These are phyloP conservation scores for Myathropa florea DNA, from an alignment of 2,888 invertebrate species.

Conservation along the genomic window DNA sequence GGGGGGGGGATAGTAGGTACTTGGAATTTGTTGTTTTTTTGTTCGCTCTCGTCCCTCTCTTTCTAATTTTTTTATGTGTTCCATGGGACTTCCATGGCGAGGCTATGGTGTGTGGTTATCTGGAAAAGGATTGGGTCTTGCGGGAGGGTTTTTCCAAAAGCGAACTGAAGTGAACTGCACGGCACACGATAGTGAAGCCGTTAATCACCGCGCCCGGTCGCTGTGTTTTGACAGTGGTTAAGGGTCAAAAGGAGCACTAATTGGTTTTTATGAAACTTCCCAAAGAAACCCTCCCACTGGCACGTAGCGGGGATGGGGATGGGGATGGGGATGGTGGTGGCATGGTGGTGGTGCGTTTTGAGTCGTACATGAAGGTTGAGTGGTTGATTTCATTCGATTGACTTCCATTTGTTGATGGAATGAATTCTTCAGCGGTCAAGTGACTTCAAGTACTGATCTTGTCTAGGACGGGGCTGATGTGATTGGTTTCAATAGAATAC, in stretches of 20 bases:
- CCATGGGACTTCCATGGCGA: constrained; percentile 25
- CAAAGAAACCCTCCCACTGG: background rate
- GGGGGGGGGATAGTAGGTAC: background rate
- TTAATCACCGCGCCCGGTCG: constrained; percentile 47
- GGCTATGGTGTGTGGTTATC: constrained; percentile 26
- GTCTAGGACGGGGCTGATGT: background rate
- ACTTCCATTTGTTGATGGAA: background rate
- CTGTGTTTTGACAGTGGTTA: constrained; percentile 3
- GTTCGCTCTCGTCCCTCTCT: background rate
- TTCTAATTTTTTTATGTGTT: constrained; percentile 21
- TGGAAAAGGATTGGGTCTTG: constrained; percentile 47
- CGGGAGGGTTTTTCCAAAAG: constrained; percentile 19
- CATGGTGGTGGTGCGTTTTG: background rate
- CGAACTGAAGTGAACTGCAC: constrained; percentile 1
- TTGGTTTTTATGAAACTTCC: constrained; percentile 53
- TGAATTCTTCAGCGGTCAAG: background rate
- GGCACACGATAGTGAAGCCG: constrained; percentile 40
- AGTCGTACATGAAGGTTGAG: background rate
- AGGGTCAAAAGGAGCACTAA: constrained; percentile 42
- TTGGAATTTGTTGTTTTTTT: constrained; percentile 10
- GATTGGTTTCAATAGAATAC: background rate
- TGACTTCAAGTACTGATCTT: background rate
- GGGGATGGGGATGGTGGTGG: no score
- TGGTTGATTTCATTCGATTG: background rate
- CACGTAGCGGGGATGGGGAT: no score